These are phyloP conservation scores for Myathropa florea DNA, from an alignment of 2,888 invertebrate species.

Conservation along the genomic window DNA sequence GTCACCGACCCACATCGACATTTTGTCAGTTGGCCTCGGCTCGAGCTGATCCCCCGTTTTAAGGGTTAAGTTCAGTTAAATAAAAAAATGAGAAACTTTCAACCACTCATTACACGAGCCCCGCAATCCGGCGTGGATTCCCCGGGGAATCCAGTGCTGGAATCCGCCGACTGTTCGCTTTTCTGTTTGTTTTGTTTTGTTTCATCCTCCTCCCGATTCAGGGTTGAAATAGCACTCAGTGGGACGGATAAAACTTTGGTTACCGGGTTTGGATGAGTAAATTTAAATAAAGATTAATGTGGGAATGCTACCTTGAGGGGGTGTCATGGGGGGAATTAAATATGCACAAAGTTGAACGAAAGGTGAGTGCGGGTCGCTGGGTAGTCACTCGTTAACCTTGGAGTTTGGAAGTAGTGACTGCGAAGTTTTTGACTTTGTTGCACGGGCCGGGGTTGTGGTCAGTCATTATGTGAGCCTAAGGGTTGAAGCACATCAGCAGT, in stretches of 20 bases:
- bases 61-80: slow-evolving; percentile 2
- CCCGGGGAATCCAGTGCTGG: slow-evolving; percentile 15
- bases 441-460: not conserved
- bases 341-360: not conserved
- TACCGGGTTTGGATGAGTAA: slow-evolving; percentile 49
- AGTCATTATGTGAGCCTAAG: not conserved
- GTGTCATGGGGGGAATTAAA: not conserved
- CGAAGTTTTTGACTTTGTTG: not conserved
- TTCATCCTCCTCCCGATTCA: not conserved
- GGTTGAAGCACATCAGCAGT: not conserved
- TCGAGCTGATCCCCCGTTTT: not conserved
- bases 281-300: slow-evolving; percentile 71
- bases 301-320: slow-evolving; percentile 48
- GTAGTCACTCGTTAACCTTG: not conserved
- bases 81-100: slow-evolving; percentile 23
- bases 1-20: not conserved
- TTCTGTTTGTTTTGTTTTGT: not conserved
- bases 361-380: not conserved
- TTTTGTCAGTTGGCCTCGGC: not conserved
- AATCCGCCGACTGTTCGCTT: not conserved
- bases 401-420: not conserved
- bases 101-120: slow-evolving; percentile 28
- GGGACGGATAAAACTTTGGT: slow-evolving; percentile 67
- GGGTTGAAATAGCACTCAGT: slow-evolving; percentile 70
- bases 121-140: slow-evolving; percentile 3